phyloP scores from a whole-genome alignment of 2,113 vertebrate genomes.

The Charadrius vociferus region DNA sequence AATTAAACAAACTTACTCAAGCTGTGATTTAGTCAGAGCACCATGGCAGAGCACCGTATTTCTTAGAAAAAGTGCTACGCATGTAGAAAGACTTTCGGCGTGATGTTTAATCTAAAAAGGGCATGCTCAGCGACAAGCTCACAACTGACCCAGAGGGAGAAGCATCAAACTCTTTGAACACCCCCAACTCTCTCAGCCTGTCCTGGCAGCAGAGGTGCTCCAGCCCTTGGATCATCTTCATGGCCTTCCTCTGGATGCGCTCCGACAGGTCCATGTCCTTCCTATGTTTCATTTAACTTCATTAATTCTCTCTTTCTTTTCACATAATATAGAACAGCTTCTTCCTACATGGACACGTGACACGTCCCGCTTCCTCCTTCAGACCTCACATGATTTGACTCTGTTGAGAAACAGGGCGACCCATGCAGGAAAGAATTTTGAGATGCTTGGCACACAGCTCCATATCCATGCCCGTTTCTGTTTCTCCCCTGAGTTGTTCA shows the following conservation, averaged over 20 bases:
- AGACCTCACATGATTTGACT: not conserved
- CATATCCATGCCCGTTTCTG: not conserved
- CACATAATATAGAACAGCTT: not conserved
- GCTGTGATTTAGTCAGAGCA: not conserved
- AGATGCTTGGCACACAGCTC: not conserved
- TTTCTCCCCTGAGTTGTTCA: not conserved
- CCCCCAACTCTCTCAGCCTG: too few species aligned
- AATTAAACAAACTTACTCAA: not conserved
- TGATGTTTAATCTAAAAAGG: not conserved
- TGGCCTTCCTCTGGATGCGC: too few species aligned
- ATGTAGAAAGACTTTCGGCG: not conserved
- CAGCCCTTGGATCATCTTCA: too few species aligned
- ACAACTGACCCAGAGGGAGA: not conserved
- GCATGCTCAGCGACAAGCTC: not conserved
- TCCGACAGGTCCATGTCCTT: too few species aligned
- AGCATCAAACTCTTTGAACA: not conserved
- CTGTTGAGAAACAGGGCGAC: not conserved
- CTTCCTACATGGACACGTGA: not conserved
- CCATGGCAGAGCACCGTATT: too few species aligned
- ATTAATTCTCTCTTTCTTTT: not conserved
- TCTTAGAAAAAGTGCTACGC: not conserved
- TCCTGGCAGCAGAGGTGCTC: too few species aligned
- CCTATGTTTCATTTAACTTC: not conserved
- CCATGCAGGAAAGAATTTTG: not conserved
- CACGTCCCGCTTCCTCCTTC: not conserved